A percentile compares a stretch with the other conserved stretches of the same genome.
phyloP scores from a whole-genome alignment of 2,113 vertebrate species.

The Regulus satrapa region DNA sequence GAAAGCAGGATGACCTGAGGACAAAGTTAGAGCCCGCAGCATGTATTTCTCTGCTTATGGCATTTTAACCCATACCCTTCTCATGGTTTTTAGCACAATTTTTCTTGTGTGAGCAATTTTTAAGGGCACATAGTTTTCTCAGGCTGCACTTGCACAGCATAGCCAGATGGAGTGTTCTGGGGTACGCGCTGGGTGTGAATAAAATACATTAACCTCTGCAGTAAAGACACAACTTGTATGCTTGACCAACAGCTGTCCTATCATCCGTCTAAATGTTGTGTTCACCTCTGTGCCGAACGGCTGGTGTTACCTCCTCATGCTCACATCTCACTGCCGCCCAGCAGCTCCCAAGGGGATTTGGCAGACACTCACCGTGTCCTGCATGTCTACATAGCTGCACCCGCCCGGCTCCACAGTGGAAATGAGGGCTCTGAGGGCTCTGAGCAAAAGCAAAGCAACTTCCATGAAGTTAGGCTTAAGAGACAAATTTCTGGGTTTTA shows the following conservation, averaged over 20 bases:
- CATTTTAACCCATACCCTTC: background rate
- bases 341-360: background rate
- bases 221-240: background rate
- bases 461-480: background rate
- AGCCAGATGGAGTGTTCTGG: background rate
- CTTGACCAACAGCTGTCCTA: background rate
- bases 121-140: background rate
- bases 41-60: background rate
- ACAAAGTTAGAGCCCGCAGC: background rate
- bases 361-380: background rate
- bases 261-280: background rate
- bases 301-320: background rate
- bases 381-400: background rate
- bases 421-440: background rate
- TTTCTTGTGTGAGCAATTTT: background rate
- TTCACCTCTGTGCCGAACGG: background rate
- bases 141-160: background rate
- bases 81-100: background rate
- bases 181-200: background rate
- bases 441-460: background rate
- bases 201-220: background rate
- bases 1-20: background rate
- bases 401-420: background rate
- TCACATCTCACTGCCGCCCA: background rate
- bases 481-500: background rate